Conservation (phyloP, 1,140 invertebrate species). For the Portunus trituberculatus region DNA sequence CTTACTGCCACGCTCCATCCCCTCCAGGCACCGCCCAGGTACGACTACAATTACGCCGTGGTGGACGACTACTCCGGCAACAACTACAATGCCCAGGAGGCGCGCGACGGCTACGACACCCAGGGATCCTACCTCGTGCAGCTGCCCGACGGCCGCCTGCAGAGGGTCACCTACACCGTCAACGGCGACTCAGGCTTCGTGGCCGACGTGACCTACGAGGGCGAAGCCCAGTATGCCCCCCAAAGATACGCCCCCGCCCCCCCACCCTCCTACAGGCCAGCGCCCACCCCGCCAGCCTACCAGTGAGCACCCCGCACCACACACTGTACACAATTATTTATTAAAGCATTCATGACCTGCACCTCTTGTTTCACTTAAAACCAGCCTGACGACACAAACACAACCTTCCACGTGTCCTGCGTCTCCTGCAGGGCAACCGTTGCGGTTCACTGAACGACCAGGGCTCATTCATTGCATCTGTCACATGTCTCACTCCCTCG, state of each 20-base stretch:
- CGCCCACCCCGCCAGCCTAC: neutral
- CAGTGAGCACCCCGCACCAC: no score
- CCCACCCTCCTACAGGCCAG: neutral
- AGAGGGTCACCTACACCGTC: neutral
- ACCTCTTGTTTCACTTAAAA: no score
- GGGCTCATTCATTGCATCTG: no score
- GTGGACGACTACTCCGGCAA: neutral
- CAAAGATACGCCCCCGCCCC: neutral
- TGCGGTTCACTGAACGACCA: no score
- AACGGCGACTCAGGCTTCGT: neutral
- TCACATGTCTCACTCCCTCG: no score
- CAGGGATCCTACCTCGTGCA: neutral
- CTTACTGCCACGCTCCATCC: neutral
- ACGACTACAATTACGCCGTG: neutral
- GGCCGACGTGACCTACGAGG: neutral
- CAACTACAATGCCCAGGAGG: slow-evolving; percentile 16
- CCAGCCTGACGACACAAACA: no score
- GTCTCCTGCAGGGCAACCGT: no score
- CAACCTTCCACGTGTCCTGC: no score
- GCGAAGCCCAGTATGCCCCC: neutral
- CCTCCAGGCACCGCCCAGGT: neutral
- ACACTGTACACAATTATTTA: no score
- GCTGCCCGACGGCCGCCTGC: neutral
- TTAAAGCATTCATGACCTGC: no score
- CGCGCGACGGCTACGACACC: neutral